These are phyloP conservation scores for Ennomos erosarius DNA, from an alignment of 2,888 invertebrate genomes.

Conservation along the genomic window DNA sequence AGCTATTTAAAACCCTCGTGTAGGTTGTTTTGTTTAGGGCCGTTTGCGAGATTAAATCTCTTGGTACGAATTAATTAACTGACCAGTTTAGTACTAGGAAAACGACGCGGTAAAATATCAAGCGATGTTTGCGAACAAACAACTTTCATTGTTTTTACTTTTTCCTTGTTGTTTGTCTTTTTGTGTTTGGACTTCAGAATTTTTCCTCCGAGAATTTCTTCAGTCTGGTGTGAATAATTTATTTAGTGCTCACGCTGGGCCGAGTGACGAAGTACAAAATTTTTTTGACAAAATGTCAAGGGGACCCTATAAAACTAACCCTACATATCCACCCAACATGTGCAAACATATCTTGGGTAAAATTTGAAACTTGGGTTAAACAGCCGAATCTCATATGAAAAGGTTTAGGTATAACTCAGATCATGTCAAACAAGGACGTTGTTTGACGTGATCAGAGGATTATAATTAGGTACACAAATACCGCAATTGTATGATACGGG, in stretches of 20 bases:
- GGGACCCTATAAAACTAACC: background rate
- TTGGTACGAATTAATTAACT: conserved; percentile 31
- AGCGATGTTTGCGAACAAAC: conserved; percentile 33
- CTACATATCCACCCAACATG: too few species aligned
- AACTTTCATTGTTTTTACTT: conserved; percentile 25
- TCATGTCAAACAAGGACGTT: too few species aligned
- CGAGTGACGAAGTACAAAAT: conserved; percentile 13
- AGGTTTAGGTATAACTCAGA: too few species aligned
- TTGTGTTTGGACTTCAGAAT: conserved; percentile 27
- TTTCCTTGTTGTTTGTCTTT: conserved; percentile 26
- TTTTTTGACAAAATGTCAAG: conserved; percentile 19
- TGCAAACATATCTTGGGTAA: too few species aligned
- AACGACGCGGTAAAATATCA: conserved; percentile 33
- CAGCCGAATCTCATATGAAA: too few species aligned
- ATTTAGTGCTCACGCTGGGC: conserved; percentile 27
- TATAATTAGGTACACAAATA: too few species aligned
- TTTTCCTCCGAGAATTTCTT: conserved; percentile 24
- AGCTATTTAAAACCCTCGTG: conserved; percentile 29
- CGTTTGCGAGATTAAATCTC: conserved; percentile 47
- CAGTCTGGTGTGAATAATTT: conserved; percentile 32
- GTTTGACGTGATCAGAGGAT: too few species aligned
- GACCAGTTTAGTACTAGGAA: conserved; percentile 28
- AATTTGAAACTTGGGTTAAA: too few species aligned
- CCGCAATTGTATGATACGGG: background rate
- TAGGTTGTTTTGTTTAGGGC: conserved; percentile 44